Evolutionary conservation across 2,113 vertebrate genomes (phyloP).

Genomic region (Limanda limanda): DNA sequence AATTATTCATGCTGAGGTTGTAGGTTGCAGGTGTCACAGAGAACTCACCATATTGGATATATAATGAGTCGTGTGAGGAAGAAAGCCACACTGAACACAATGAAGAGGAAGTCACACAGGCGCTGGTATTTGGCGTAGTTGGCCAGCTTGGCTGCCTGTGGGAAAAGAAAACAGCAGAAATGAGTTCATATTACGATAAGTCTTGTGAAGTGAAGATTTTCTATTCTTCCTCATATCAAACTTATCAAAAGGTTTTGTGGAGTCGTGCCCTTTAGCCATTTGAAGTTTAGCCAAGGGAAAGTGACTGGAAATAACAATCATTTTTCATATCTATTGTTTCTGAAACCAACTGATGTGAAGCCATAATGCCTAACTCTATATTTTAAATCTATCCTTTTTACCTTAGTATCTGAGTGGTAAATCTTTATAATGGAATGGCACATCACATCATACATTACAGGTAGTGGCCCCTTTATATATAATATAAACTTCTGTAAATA

Average conservation of each 20-base stretch:
- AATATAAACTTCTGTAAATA: background rate
- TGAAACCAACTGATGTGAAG: background rate
- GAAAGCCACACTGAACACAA: constrained; percentile 90
- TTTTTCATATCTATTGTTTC: constrained; percentile 11
- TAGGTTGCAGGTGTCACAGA: background rate
- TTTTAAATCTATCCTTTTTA: no score
- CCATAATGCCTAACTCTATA: background rate
- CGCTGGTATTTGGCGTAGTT: constrained; percentile 97
- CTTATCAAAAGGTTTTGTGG: no score
- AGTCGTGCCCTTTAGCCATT: no score
- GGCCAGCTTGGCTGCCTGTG: constrained; percentile 93
- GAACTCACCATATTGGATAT: constrained; percentile 93
- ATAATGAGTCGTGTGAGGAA: constrained; percentile 90
- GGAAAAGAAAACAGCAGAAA: constrained; percentile 32
- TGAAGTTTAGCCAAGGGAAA: no score
- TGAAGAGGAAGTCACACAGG: constrained; percentile 92
- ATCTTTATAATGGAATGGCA: background rate
- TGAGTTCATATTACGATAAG: background rate
- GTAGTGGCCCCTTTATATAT: background rate
- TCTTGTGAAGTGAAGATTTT: background rate
- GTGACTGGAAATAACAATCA: background rate
- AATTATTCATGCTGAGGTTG: background rate
- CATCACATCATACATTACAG: background rate
- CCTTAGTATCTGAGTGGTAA: no score
- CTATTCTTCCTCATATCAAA: no score